Conservation (phyloP, 2,888 invertebrate species). For the Archips xylosteana region DNA sequence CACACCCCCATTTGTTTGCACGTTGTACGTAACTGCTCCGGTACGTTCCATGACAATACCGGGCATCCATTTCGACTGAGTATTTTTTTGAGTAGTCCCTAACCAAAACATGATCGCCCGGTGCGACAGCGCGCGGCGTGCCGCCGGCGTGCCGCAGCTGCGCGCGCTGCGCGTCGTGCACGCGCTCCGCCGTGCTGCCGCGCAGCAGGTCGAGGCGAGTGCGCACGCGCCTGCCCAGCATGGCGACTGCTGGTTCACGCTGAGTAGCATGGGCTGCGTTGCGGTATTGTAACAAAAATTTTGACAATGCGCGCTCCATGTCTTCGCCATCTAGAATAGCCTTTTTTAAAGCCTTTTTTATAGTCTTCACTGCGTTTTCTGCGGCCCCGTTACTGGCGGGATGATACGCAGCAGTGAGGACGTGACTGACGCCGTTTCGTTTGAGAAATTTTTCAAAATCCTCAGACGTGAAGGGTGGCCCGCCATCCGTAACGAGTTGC, state of each 20-base stretch:
- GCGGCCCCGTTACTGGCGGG: slow-evolving; percentile 18
- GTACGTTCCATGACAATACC: slow-evolving; percentile 12
- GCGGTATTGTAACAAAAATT: slow-evolving; percentile 16
- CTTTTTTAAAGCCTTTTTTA: slow-evolving; percentile 17
- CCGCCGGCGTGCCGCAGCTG: slow-evolving; percentile 25
- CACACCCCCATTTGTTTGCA: not conserved
- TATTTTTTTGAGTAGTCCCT: slow-evolving; percentile 7
- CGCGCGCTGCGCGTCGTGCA: not conserved
- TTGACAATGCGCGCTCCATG: not conserved
- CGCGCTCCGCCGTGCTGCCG: not conserved
- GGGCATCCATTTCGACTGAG: not conserved
- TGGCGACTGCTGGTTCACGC: slow-evolving; percentile 11
- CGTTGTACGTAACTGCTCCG: slow-evolving; percentile 8
- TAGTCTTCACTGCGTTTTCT: not conserved
- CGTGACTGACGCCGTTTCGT: slow-evolving; percentile 9
- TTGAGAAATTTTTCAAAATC: slow-evolving; percentile 10
- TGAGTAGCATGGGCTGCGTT: slow-evolving; percentile 4
- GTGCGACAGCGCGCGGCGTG: not conserved
- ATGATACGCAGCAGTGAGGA: not conserved
- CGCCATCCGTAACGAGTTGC: slow-evolving; percentile 6
- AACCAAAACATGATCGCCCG: slow-evolving; percentile 5
- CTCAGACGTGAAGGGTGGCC: slow-evolving; percentile 5
- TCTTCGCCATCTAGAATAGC: not conserved
- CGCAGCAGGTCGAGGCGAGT: slow-evolving; percentile 19
- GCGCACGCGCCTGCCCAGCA: slow-evolving; percentile 21